Base-by-base conservation (phyloP, 2,113 vertebrate species). In the Ageneiosus marmoratus region DNA sequence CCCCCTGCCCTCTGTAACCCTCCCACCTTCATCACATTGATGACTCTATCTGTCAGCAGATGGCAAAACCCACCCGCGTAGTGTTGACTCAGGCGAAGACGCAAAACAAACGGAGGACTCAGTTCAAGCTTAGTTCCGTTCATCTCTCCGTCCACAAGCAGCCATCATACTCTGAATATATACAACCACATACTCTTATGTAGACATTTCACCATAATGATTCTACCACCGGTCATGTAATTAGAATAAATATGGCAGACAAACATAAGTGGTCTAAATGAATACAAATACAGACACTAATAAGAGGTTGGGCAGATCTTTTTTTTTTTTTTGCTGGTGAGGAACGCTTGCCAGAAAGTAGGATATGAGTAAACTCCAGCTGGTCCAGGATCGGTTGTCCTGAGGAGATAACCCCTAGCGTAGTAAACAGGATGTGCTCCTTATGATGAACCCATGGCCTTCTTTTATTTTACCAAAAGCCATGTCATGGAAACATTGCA, bases 21-120 rank as follows among this genome's bases (percentile, higher is more conserved):
- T 88, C 72, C 29, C 79, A 77, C 76, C 86, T 79, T 81, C 77
- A 89, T 80, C 86, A 60, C 80, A 13, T 55, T 70, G 89, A 85
- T 91, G 91, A 93, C 87, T 89, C 76, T 82, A 91, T 89, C 88
- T 92, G 91, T 92, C 91, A 92, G 89, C 90, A 91, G 89, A 90
- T 88, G 92, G 88, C 56, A 69, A 70, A 85, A 90, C 89, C 89
- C 86, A 86, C 84, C 76, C 77, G 81, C 85, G 86, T 86, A 87
- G 87, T 91, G 91, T 90, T 92, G 91, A 93, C 80, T 91, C 87
- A 90, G 90, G 87, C 86, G 62, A 86, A 89, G 89, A 91, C 80
- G 80, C 81, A 87, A 91, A 91, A 92, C 88, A 92, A 92, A 88
- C 90, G 80, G 83, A 87, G 87, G 89, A 87, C 85, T 84, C 32